These are phyloP conservation scores for Cinclus mexicanus DNA, from an alignment of 2,113 vertebrate genomes.

Conservation along the genomic window DNA sequence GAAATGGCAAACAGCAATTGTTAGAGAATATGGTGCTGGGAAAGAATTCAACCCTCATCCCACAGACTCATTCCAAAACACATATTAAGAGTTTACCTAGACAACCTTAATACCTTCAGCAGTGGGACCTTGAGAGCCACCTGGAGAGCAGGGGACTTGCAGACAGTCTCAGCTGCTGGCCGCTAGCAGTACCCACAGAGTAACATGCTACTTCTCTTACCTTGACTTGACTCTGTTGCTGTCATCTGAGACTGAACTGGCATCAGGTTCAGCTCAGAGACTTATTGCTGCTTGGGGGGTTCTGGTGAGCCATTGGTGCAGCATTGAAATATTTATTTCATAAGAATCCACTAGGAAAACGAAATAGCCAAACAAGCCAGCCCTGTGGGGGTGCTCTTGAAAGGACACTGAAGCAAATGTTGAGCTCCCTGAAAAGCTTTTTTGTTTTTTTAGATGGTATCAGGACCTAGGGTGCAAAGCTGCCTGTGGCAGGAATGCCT, in stretches of 20 bases:
- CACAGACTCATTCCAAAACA: not conserved
- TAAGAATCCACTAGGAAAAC: not conserved
- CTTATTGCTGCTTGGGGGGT: not conserved
- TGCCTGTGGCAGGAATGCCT: not conserved
- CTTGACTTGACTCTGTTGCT: not conserved
- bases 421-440: not conserved
- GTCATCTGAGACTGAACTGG: not conserved
- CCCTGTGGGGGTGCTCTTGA: not conserved
- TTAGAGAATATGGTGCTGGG: not conserved
- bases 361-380: not conserved
- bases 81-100: not conserved
- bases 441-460: not conserved
- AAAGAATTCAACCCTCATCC: not conserved
- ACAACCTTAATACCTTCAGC: not conserved
- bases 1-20: not conserved
- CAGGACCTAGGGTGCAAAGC: not conserved
- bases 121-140: not conserved
- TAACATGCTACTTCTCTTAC: not conserved
- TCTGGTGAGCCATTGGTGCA: not conserved
- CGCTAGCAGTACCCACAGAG: fast-evolving
- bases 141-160: not conserved
- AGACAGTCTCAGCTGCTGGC: not conserved
- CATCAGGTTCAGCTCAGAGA: not conserved
- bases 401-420: not conserved
- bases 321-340: not conserved